phyloP scores from a whole-genome alignment of 2,888 invertebrate genomes.

The Rotaria macrura region DNA sequence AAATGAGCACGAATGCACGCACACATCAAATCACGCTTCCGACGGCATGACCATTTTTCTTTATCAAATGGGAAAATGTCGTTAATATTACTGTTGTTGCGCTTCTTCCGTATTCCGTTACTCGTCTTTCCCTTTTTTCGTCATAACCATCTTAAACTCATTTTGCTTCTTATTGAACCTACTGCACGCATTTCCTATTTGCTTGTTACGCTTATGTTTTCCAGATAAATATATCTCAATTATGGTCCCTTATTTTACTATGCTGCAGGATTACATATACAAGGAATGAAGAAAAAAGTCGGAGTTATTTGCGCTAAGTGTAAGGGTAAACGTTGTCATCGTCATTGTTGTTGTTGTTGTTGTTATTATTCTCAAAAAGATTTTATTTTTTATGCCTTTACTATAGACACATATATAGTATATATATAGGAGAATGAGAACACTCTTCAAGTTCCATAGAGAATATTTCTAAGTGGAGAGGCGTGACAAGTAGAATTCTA shows the following conservation, averaged over 20 bases:
- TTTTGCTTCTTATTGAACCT: not conserved
- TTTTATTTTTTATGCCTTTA: not conserved
- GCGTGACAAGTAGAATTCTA: not conserved
- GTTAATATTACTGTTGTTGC: not conserved
- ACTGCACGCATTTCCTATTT: slow-evolving; percentile 8
- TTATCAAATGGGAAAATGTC: not conserved
- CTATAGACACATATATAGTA: not conserved
- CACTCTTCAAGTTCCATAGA: too few species aligned
- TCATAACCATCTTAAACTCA: not conserved
- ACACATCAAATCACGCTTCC: not conserved
- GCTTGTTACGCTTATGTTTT: not conserved
- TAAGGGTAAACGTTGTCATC: not conserved
- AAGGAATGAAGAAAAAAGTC: not conserved
- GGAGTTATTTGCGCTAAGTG: not conserved
- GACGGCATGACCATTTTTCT: not conserved
- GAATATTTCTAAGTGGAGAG: not conserved
- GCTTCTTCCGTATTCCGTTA: not conserved
- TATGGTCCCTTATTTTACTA: not conserved
- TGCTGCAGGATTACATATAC: not conserved
- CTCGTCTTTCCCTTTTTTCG: not conserved
- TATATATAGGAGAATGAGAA: too few species aligned
- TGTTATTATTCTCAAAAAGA: not conserved
- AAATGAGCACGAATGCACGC: not conserved
- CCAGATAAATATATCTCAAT: slow-evolving; percentile 12
- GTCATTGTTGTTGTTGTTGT: too few species aligned